These are phyloP conservation scores for Nyleta sp. DNA, from an alignment of 2,888 invertebrate species.

Conservation along the genomic window DNA sequence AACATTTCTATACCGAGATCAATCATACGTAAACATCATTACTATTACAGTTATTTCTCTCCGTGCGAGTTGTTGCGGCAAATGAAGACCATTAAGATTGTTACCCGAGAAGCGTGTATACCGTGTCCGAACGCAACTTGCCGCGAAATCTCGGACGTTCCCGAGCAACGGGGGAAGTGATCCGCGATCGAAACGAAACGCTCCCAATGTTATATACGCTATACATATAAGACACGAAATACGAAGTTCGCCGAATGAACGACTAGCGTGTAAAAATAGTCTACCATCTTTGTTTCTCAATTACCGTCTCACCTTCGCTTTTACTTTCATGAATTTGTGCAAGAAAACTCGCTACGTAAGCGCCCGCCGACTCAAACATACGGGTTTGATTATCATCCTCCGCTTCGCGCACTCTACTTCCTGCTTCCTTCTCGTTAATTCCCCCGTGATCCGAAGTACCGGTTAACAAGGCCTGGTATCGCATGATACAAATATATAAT, in stretches of 20 bases:
- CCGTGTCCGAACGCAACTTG: no score
- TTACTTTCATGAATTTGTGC: conserved; percentile 53
- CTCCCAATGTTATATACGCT: conserved; percentile 11
- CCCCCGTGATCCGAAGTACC: not conserved
- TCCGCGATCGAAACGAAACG: no score
- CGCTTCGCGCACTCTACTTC: no score
- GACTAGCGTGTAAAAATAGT: conserved; percentile 69
- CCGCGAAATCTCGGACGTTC: not conserved
- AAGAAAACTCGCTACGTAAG: conserved; percentile 23
- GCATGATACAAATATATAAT: conserved; percentile 32
- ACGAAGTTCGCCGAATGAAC: conserved; percentile 27
- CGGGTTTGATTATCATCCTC: conserved; percentile 50
- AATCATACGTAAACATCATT: no score
- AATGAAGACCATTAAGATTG: no score
- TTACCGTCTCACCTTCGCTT: conserved; percentile 20
- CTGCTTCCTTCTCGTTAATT: not conserved
- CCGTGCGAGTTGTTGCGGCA: no score
- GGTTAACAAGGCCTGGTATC: conserved; percentile 42
- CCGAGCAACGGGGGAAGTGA: no score
- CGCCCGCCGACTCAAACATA: conserved; percentile 20
- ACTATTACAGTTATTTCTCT: no score
- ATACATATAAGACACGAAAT: conserved; percentile 37
- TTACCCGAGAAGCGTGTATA: no score
- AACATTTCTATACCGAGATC: no score
- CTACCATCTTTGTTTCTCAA: conserved; percentile 43